Evolutionary conservation across 2,888 invertebrate species (phyloP).

Genomic region (Acleris laterana): DNA sequence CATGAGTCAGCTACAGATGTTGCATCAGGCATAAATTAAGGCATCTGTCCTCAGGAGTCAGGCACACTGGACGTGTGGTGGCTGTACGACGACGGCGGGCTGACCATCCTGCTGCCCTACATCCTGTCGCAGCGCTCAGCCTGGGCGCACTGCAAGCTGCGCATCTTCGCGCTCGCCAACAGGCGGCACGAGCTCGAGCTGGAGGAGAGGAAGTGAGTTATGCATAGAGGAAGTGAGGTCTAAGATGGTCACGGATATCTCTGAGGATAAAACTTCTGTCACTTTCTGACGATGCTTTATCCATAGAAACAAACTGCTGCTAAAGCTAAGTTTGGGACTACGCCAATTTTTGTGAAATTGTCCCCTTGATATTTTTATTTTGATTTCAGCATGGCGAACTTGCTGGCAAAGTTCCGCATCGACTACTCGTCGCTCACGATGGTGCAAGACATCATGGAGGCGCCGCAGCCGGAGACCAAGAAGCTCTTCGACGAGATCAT

Average conservation of each 20-base stretch:
- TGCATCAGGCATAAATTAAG: too few relatives aligned
- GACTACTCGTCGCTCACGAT: constrained; percentile 96
- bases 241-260: too few relatives aligned
- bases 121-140: constrained; percentile 91
- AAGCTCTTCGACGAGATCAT: constrained; percentile 89
- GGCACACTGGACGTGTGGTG: constrained; percentile 98
- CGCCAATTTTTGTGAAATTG: not conserved
- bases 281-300: too few relatives aligned
- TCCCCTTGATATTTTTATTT: constrained; percentile 26
- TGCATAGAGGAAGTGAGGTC: not conserved
- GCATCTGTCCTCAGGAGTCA: constrained; percentile 80
- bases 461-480: constrained; percentile 90
- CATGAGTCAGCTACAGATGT: too few relatives aligned
- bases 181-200: constrained; percentile 90
- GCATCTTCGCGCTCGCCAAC: constrained; percentile 93
- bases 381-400: constrained; percentile 92
- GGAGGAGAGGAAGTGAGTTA: constrained; percentile 92
- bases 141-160: constrained; percentile 90
- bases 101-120: constrained; percentile 93
- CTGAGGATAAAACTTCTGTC: too few relatives aligned
- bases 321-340: too few relatives aligned
- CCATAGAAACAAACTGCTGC: too few relatives aligned
- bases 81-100: constrained; percentile 96
- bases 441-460: constrained; percentile 94
- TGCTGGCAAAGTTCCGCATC: constrained; percentile 96